These are phyloP conservation scores for Lipophrys pholis DNA, from an alignment of 2,113 vertebrate species.

Conservation along the genomic window DNA sequence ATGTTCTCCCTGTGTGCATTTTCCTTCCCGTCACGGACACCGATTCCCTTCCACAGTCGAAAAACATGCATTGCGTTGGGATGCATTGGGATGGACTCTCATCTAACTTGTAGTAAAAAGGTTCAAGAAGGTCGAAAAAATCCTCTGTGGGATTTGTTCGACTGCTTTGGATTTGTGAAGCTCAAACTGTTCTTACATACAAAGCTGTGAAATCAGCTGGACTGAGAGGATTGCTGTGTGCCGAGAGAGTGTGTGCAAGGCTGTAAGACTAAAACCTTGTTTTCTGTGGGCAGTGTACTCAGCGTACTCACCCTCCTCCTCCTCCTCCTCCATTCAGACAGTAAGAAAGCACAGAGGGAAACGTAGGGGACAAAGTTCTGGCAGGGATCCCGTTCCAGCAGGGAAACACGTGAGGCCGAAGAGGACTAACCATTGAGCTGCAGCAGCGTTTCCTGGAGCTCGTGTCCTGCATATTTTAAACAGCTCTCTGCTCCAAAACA, in stretches of 20 bases:
- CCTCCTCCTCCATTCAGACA: constrained; percentile 34
- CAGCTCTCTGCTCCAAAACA: too few relatives aligned
- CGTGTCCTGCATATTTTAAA: too few relatives aligned
- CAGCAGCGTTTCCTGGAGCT: background rate
- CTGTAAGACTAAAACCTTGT: constrained; percentile 32
- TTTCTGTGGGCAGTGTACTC: constrained; percentile 12
- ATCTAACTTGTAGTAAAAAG: too few relatives aligned
- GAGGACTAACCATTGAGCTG: constrained; percentile 44
- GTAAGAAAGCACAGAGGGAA: constrained; percentile 48
- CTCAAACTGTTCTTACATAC: background rate
- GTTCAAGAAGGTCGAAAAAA: too few relatives aligned
- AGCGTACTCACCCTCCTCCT: constrained; percentile 8
- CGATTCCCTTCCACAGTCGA: background rate
- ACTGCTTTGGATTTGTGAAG: background rate
- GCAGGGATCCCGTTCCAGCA: constrained; percentile 36
- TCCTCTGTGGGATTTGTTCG: too few relatives aligned
- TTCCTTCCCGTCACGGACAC: background rate
- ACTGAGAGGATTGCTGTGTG: background rate
- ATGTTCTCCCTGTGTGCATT: background rate
- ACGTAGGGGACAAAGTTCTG: constrained; percentile 55
- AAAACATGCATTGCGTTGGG: background rate
- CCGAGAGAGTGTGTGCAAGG: constrained; percentile 5
- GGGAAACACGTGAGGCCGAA: constrained; percentile 43
- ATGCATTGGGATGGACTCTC: too few relatives aligned
- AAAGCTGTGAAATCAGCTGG: background rate